Base-by-base conservation (phyloP, 1,140 invertebrate species). In the Ectropis grisescens region DNA sequence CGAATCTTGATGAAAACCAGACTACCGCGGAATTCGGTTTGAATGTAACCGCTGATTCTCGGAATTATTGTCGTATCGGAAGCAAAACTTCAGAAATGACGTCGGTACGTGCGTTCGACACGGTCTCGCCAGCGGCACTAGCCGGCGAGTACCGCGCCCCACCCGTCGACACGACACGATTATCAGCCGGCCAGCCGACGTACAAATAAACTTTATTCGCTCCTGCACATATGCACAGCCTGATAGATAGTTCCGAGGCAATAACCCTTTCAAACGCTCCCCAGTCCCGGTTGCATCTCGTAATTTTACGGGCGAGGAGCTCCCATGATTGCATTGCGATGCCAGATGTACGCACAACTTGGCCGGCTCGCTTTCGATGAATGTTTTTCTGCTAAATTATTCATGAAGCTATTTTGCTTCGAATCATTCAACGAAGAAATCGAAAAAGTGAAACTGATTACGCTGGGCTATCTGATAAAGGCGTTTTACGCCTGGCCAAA, bases 131-230 rank as follows among this genome's bases (percentile, higher is more conserved):
- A 26, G 4, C 24, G 48, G 43, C 41, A 78, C 75, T 78, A 58
- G 64, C 36, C 41, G 55, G 49, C 46, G 34, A n/a, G n/a, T n/a
- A n/a, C 48, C 40, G 41, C 65, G 60, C 71, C 67, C 71, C 69
- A 59, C 69, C 64, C 60, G 48, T 52, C 51, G 57, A 53, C 48
- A 47, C 62, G 58, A 38, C 54, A 54, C 61, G 51, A 65, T 71
- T 71, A 79, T 79, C 70, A 79, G 65, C 47, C 56, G 45, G 50
- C 47, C 62, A n/a, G 2, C 10, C 4, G 10, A 4, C 6, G 58
- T 58, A 75, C 68, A 76, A 79, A 79, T 80, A 75, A 80, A 78
- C 55, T 71, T 78, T 74, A 75, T 78, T 80, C 70, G 64, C 67
- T 71, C 67, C 65, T 68, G 51, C 57, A 58, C 58, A 70, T 62